Percentiles rank a stretch among this genome's conserved stretches.
These are phyloP conservation scores for Xylota segnis DNA, from an alignment of 2,888 invertebrate species.

Conservation along the genomic window DNA sequence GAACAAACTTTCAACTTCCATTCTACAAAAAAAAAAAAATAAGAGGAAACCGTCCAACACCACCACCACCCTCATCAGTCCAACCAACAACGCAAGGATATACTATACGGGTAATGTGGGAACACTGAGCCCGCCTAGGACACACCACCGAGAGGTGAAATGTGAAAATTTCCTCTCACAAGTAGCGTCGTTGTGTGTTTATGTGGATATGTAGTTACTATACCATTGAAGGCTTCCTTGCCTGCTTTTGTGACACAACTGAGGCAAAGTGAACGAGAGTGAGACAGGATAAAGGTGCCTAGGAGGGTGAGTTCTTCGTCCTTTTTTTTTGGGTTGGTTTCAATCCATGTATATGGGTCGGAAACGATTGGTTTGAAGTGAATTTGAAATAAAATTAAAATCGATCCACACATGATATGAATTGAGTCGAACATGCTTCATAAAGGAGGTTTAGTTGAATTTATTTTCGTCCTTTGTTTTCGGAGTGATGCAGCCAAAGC, in stretches of 20 bases:
- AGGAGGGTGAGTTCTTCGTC: constrained; percentile 4
- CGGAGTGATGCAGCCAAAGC: constrained; percentile 1
- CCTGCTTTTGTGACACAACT: constrained; percentile 65
- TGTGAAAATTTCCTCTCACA: constrained; percentile 40
- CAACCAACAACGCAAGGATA: constrained; percentile 16
- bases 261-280: constrained; percentile 47
- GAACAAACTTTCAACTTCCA: constrained; percentile 23
- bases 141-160: constrained; percentile 24
- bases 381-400: constrained; percentile 72
- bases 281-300: constrained; percentile 32
- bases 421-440: constrained; percentile 52
- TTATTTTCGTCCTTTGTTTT: constrained; percentile 36
- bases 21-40: not conserved
- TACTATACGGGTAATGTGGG: constrained; percentile 30
- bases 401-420: constrained; percentile 67
- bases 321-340: constrained; percentile 9
- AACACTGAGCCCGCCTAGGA: constrained; percentile 23
- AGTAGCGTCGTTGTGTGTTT: constrained; percentile 44
- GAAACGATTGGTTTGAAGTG: constrained; percentile 59
- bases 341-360: constrained; percentile 12
- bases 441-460: constrained; percentile 40
- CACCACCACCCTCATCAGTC: constrained; percentile 4
- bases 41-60: constrained; percentile 19
- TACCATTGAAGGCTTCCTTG: constrained; percentile 45
- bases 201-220: constrained; percentile 35